phyloP scores from a whole-genome alignment of 2,888 invertebrate species.

The Stictocephala bisonia region DNA sequence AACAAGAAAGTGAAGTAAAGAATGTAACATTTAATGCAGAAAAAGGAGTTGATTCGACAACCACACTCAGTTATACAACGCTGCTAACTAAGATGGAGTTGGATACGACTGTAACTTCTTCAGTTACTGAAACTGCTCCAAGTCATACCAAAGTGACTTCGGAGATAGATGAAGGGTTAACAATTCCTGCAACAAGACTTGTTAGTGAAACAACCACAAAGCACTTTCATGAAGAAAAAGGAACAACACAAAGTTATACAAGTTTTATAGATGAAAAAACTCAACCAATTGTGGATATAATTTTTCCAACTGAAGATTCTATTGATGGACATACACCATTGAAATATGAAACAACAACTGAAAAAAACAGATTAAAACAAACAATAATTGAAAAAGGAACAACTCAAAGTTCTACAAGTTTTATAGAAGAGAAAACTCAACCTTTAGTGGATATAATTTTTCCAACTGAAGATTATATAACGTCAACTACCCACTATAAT shows the following conservation, averaged over 20 bases:
- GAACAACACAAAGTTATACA: neutral
- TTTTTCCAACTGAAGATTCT: neutral
- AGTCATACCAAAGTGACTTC: neutral
- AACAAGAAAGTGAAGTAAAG: too few species aligned
- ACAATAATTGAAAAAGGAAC: neutral
- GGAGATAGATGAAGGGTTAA: neutral
- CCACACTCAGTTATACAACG: too few species aligned
- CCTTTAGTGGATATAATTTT: neutral
- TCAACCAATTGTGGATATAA: neutral
- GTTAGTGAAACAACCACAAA: too few species aligned
- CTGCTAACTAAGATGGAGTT: too few species aligned
- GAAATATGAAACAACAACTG: neutral
- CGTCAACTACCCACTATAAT: too few species aligned
- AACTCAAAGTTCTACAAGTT: neutral
- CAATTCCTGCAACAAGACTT: too few species aligned
- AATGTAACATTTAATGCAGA: too few species aligned
- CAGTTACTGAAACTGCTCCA: too few species aligned
- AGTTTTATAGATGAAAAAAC: neutral
- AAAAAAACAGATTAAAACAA: too few species aligned
- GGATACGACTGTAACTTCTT: too few species aligned
- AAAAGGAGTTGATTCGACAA: too few species aligned
- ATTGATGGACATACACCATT: neutral
- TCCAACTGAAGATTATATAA: neutral
- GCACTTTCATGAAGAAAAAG: neutral
- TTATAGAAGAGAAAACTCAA: neutral